phyloP scores from a whole-genome alignment of 2,888 invertebrate species.

The Nematopogon swammerdamellus region DNA sequence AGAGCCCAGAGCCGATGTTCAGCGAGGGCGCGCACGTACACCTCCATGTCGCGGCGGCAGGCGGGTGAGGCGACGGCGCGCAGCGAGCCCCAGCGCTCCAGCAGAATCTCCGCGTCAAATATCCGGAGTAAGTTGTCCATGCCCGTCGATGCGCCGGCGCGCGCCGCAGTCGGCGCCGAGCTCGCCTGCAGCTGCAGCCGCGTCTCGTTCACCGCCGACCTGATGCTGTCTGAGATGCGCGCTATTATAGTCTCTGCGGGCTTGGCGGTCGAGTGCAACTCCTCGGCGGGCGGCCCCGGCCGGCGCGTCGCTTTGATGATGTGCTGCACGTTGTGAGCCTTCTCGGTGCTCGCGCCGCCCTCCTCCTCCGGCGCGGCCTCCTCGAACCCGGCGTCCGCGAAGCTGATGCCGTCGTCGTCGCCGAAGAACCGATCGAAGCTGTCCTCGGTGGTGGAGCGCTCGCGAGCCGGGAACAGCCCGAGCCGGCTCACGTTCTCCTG shows the following conservation, averaged over 20 bases:
- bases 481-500: background rate
- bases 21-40: constrained; percentile 56
- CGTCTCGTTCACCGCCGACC: constrained; percentile 37
- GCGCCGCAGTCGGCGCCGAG: background rate
- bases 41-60: constrained; percentile 57
- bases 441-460: constrained; percentile 23
- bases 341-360: constrained; percentile 30
- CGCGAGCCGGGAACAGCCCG: constrained; percentile 17
- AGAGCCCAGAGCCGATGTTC: constrained; percentile 65
- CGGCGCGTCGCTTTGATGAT: constrained; percentile 32
- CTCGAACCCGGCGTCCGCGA: constrained; percentile 29
- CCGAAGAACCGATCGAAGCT: constrained; percentile 32
- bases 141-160: constrained; percentile 16
- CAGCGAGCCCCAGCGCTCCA: constrained; percentile 52
- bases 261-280: constrained; percentile 24
- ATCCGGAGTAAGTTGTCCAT: constrained; percentile 54
- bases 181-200: constrained; percentile 17
- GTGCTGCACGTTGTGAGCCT: constrained; percentile 46
- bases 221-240: constrained; percentile 31
- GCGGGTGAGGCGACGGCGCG: constrained; percentile 32
- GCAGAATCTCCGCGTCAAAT: constrained; percentile 53
- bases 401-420: constrained; percentile 40
- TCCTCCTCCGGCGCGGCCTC: constrained; percentile 18
- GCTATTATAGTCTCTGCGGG: constrained; percentile 27
- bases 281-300: constrained; percentile 9